A percentile compares a stretch with the other conserved stretches of the same genome.
Evolutionary conservation across 2,797 vertebrate genomes (phyloP).

Genomic region (Loris lydekkerianus): DNA sequence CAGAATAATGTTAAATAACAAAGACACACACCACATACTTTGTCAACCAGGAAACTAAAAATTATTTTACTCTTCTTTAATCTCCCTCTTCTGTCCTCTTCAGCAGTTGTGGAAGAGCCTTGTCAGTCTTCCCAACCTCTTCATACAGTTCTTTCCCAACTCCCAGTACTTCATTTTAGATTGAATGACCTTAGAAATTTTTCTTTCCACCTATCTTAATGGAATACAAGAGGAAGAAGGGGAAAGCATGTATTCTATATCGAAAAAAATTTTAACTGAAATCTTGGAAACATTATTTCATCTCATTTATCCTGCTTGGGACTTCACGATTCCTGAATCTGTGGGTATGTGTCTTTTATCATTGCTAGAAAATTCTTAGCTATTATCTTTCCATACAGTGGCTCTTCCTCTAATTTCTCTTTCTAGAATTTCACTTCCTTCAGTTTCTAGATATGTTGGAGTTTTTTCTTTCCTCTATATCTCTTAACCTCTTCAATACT

Average conservation of each 20-base stretch:
- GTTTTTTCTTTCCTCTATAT: neutral
- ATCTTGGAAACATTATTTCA: constrained; percentile 8
- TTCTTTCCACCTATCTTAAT: neutral
- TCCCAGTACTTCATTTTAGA: neutral
- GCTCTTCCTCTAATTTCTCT: neutral
- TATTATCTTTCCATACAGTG: neutral
- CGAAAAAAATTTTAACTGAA: neutral
- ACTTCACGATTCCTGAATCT: neutral
- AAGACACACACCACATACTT: neutral
- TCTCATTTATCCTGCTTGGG: constrained; percentile 12
- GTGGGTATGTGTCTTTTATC: neutral
- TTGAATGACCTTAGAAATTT: neutral
- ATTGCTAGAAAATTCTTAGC: constrained; percentile 10
- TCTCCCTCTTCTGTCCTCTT: neutral
- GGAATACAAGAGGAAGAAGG: neutral
- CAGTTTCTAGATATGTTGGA: neutral
- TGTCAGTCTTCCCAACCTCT: neutral
- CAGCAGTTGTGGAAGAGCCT: neutral
- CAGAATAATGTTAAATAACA: neutral
- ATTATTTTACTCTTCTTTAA: neutral
- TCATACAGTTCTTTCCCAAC: neutral
- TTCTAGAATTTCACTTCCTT: neutral
- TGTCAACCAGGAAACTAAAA: neutral
- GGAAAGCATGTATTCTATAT: neutral
- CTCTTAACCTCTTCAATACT: neutral